These are phyloP conservation scores for Platysternon megacephalum DNA, from an alignment of 2,113 vertebrate genomes.

Conservation along the genomic window DNA sequence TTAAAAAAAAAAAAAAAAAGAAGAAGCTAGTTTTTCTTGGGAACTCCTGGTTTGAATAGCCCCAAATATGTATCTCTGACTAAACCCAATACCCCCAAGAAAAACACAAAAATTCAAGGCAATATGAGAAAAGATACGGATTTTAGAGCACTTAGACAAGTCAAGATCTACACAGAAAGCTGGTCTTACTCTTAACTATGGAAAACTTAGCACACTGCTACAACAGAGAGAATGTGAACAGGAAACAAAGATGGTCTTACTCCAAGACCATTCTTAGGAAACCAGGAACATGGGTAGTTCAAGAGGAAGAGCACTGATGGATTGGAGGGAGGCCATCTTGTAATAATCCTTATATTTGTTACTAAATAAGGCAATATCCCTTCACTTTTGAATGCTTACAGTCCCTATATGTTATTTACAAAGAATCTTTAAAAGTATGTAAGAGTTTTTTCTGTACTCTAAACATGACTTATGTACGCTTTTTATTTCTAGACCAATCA, in stretches of 20 bases:
- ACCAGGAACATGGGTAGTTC: too few relatives aligned
- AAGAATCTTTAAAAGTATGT: not conserved
- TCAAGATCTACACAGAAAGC: not conserved
- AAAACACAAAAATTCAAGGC: not conserved
- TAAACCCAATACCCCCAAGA: not conserved
- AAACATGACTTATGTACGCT: not conserved
- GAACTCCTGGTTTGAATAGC: not conserved
- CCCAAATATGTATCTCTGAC: not conserved
- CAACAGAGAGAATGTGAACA: not conserved
- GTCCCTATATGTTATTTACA: not conserved
- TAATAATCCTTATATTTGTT: not conserved
- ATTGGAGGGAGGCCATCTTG: not conserved
- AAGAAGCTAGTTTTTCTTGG: not conserved
- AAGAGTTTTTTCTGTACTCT: not conserved
- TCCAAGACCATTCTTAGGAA: too few relatives aligned
- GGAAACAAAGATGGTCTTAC: not conserved
- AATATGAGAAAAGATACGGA: not conserved
- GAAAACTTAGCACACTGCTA: not conserved
- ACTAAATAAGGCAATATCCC: not conserved
- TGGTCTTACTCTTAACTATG: not conserved
- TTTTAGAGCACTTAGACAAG: not conserved
- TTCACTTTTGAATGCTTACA: not conserved
- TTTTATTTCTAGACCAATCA: not conserved
- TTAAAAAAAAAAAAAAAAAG: not conserved
- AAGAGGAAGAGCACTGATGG: too few relatives aligned